Conservation (phyloP, 2,797 vertebrate species). For the Eulemur rubriventer region DNA sequence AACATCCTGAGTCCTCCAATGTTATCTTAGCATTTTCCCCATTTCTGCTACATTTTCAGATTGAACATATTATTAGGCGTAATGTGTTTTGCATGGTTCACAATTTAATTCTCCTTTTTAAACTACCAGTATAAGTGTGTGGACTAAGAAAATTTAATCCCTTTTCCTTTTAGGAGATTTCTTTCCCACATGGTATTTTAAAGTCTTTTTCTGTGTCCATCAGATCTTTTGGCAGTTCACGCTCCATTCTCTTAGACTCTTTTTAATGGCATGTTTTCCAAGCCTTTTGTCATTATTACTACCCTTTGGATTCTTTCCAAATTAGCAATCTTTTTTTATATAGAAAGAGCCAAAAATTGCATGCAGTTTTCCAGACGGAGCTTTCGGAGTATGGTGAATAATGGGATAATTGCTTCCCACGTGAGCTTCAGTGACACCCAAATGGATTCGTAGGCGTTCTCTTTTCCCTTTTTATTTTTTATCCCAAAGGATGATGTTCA, state of each 20-base stretch:
- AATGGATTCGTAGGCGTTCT: neutral
- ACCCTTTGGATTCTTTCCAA: slow-evolving; percentile 58
- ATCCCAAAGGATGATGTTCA: neutral
- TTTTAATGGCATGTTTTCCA: slow-evolving; percentile 58
- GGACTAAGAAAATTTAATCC: slow-evolving; percentile 2
- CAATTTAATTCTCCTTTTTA: slow-evolving; percentile 44
- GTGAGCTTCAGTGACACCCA: slow-evolving; percentile 29
- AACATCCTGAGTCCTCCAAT: neutral
- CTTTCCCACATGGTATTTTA: slow-evolving; percentile 14
- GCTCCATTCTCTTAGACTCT: slow-evolving; percentile 38
- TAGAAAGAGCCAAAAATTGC: neutral
- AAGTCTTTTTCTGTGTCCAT: slow-evolving; percentile 33
- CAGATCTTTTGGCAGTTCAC: neutral
- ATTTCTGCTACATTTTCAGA: slow-evolving; percentile 19
- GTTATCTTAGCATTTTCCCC: neutral
- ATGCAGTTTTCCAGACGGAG: neutral
- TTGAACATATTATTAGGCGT: neutral
- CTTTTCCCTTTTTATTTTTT: neutral
- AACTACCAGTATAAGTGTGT: neutral
- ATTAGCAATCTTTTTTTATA: slow-evolving; percentile 53
- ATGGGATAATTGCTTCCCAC: slow-evolving; percentile 41
- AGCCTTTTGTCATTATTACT: slow-evolving; percentile 44
- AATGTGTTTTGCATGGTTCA: neutral
- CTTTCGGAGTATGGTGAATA: slow-evolving; percentile 21
- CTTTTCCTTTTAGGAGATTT: neutral